Conservation (phyloP, 2,888 invertebrate genomes). For the Sinhomidia bicolor region DNA sequence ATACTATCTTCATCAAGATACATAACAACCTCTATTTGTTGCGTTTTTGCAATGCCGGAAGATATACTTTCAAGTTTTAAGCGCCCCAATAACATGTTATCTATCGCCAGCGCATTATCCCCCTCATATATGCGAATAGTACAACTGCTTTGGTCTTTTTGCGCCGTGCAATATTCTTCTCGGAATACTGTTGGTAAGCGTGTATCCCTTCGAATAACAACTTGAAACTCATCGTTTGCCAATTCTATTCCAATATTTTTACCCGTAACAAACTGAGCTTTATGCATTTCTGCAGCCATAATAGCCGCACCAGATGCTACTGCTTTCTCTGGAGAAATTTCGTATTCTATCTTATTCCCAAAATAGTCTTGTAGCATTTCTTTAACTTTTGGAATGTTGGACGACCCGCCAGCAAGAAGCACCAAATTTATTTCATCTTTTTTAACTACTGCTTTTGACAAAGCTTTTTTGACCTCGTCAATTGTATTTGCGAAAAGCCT, state of each 20-base stretch:
- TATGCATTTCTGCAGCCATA: constrained; percentile 84
- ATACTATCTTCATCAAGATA: too few species aligned
- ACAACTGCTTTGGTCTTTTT: constrained; percentile 71
- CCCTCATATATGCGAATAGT: constrained; percentile 71
- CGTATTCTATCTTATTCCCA: constrained; percentile 82
- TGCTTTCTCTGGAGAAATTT: constrained; percentile 84
- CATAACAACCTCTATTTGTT: too few species aligned
- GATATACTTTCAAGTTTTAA: too few species aligned
- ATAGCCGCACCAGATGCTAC: constrained; percentile 87
- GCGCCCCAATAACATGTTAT: too few species aligned
- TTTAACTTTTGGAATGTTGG: constrained; percentile 13
- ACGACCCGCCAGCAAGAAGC: not conserved
- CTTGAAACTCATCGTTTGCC: constrained; percentile 52
- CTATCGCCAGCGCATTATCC: constrained; percentile 47
- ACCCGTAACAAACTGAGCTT: constrained; percentile 72
- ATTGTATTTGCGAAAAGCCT: not conserved
- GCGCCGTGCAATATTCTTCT: constrained; percentile 64
- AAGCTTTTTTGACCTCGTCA: not conserved
- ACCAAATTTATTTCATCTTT: not conserved
- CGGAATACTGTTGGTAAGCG: constrained; percentile 59
- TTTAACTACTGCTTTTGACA: not conserved
- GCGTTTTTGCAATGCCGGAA: too few species aligned
- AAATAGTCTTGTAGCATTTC: constrained; percentile 82
- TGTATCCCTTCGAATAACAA: constrained; percentile 63
- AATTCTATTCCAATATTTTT: constrained; percentile 66